These are phyloP conservation scores for Fundulus diaphanus DNA, from an alignment of 2,797 vertebrate species.

Conservation along the genomic window DNA sequence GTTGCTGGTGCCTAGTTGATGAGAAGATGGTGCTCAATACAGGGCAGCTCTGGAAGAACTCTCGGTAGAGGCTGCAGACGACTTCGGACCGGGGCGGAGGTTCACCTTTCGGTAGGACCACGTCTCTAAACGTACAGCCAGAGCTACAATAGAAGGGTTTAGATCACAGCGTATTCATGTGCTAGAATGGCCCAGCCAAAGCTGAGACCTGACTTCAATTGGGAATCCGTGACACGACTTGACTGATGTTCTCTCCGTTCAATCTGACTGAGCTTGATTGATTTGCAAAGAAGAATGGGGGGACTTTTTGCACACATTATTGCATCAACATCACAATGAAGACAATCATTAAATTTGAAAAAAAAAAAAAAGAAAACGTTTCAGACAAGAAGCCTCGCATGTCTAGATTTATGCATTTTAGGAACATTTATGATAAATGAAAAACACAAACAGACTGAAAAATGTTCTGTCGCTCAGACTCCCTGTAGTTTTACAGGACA, in stretches of 20 bases:
- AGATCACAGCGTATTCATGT: not conserved
- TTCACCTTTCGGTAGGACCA: not conserved
- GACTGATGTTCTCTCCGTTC: not conserved
- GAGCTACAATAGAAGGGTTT: not conserved
- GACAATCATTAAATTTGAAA: constrained; percentile 39
- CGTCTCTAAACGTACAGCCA: not conserved
- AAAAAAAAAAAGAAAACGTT: constrained; percentile 13
- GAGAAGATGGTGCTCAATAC: not conserved
- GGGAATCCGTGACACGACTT: not conserved
- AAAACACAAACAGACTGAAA: constrained; percentile 26
- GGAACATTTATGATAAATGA: constrained; percentile 36
- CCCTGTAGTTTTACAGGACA: constrained; percentile 42
- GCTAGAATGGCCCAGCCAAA: not conserved
- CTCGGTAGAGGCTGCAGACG: not conserved
- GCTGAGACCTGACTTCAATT: not conserved
- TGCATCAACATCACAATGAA: not conserved
- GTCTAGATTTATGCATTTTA: constrained; percentile 20
- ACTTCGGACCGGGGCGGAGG: not conserved
- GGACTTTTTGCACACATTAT: not conserved
- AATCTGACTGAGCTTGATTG: not conserved
- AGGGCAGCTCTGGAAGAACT: not conserved
- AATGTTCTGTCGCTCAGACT: constrained; percentile 41
- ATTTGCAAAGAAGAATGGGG: not conserved
- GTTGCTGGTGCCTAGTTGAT: not conserved
- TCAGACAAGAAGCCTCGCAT: constrained; percentile 42